These are phyloP conservation scores for Clarias magur DNA, from an alignment of 2,113 vertebrate species.

Conservation along the genomic window DNA sequence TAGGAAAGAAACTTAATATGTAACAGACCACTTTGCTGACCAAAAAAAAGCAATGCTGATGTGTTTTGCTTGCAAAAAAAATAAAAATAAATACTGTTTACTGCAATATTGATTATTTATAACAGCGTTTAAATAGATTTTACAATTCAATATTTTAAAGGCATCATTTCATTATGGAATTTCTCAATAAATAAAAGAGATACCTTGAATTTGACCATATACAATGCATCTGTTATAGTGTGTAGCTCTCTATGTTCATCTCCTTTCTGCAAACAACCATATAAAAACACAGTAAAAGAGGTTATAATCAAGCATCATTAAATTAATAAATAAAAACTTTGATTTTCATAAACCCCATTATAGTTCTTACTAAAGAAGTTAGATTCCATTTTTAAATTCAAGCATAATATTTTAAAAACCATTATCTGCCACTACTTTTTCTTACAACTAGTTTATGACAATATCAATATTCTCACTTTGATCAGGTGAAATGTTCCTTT, in stretches of 20 bases:
- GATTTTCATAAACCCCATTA: not conserved
- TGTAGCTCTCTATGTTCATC: constrained; percentile 84
- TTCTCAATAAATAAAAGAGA: not conserved
- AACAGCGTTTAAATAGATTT: not conserved
- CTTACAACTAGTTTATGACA: not conserved
- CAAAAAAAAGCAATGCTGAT: not conserved
- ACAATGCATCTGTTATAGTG: constrained; percentile 88
- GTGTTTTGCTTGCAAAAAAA: not conserved
- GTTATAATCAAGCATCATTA: not conserved
- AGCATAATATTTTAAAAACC: not conserved
- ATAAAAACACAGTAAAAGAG: not conserved
- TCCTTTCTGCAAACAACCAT: constrained; percentile 75
- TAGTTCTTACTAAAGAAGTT: not conserved
- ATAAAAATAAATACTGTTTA: too few relatives aligned
- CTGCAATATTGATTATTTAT: not conserved
- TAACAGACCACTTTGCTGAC: not conserved
- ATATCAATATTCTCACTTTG: not conserved
- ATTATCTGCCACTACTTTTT: not conserved
- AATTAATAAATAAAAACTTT: not conserved
- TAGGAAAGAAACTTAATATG: not conserved
- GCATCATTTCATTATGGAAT: not conserved
- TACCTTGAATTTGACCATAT: constrained; percentile 96
- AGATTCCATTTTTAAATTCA: not conserved
- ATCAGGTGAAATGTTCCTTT: not conserved
- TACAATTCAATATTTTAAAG: not conserved